phyloP scores from a whole-genome alignment of 2,797 vertebrate genomes.

The Heterohyrax brucei region DNA sequence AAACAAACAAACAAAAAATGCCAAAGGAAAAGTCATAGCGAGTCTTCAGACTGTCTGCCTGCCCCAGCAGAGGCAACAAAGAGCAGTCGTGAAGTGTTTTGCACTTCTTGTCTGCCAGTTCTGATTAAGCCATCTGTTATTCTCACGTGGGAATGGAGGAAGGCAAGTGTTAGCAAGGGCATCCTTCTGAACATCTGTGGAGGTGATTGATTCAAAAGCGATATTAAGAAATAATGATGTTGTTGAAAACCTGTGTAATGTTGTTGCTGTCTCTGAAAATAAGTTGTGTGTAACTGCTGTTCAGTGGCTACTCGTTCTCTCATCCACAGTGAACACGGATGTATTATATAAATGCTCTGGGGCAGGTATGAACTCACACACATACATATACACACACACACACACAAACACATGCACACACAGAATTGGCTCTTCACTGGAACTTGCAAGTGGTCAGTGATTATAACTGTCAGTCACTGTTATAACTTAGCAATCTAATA shows the following conservation, averaged over 20 bases:
- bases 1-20: conserved; percentile 38
- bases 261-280: conserved; percentile 42
- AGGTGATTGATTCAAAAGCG: conserved; percentile 67
- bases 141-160: background rate
- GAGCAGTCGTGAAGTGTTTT: conserved; percentile 4
- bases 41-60: conserved; percentile 44
- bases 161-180: conserved; percentile 45
- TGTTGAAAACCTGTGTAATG: background rate
- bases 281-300: background rate
- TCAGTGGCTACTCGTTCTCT: background rate
- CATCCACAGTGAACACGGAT: background rate
- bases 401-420: background rate
- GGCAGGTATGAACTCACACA: background rate
- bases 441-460: background rate
- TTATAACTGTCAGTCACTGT: background rate
- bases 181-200: conserved; percentile 49
- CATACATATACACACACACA: background rate
- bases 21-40: conserved; percentile 4
- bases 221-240: background rate
- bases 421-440: too few species aligned
- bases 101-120: conserved; percentile 45
- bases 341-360: background rate
- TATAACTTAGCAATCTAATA: background rate
- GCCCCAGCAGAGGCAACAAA: background rate
- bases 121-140: background rate